Evolutionary conservation across 2,888 invertebrate species (phyloP).

Genomic region (Timandra comae): DNA sequence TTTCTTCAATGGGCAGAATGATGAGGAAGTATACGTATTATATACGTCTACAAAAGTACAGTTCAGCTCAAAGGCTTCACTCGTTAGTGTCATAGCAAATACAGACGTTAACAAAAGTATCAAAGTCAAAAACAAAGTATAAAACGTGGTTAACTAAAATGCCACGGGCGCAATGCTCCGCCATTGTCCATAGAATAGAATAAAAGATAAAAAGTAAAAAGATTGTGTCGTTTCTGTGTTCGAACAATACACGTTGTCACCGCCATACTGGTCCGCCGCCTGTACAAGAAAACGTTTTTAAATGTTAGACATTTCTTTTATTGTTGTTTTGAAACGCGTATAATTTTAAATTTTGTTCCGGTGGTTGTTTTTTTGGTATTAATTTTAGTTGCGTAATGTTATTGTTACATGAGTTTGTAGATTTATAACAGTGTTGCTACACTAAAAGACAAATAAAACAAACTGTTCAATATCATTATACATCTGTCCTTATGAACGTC

Average conservation of each 20-base stretch:
- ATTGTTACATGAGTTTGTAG: too few species aligned
- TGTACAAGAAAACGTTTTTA: constrained; percentile 13
- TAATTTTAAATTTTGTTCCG: background rate
- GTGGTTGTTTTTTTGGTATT: background rate
- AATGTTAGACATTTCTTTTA: background rate
- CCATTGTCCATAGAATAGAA: constrained; percentile 61
- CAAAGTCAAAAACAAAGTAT: constrained; percentile 50
- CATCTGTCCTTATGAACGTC: too few species aligned
- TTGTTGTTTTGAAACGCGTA: background rate
- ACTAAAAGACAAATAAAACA: too few species aligned
- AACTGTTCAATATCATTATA: too few species aligned
- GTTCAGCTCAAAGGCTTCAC: too few species aligned
- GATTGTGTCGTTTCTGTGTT: constrained; percentile 71
- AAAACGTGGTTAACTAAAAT: constrained; percentile 64
- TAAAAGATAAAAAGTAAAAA: constrained; percentile 58
- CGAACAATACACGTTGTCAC: constrained; percentile 71
- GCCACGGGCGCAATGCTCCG: constrained; percentile 57
- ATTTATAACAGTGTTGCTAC: too few species aligned
- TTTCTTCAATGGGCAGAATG: background rate
- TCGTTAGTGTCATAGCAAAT: constrained; percentile 19
- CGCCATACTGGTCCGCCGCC: constrained; percentile 57
- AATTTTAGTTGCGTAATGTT: background rate
- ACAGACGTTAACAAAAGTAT: constrained; percentile 31
- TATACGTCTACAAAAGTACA: background rate
- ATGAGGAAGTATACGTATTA: background rate